These are phyloP conservation scores for Carcina quercana DNA, from an alignment of 2,888 invertebrate species.

Conservation along the genomic window DNA sequence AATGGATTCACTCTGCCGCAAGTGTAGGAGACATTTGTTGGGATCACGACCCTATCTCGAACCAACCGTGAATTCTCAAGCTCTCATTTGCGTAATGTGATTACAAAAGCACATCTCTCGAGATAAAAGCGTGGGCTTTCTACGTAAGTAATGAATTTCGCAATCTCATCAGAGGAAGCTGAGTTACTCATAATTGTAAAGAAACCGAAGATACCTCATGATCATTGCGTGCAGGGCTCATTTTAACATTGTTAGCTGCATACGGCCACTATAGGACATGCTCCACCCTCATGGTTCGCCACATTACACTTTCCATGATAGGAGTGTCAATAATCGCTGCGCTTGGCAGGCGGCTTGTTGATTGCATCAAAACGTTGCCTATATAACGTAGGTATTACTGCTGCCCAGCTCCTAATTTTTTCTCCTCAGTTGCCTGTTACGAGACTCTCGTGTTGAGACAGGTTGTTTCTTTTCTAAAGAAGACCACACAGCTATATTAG, in stretches of 20 bases:
- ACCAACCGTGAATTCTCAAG: conserved; percentile 60
- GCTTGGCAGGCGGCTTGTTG: too few relatives aligned
- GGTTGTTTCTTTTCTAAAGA: too few relatives aligned
- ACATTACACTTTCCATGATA: too few relatives aligned
- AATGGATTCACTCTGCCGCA: conserved; percentile 45
- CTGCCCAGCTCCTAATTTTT: too few relatives aligned
- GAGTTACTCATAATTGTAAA: conserved; percentile 48
- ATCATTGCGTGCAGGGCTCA: not conserved
- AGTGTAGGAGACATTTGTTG: conserved; percentile 59
- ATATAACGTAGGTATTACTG: too few relatives aligned
- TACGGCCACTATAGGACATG: too few relatives aligned
- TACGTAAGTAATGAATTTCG: conserved; percentile 68
- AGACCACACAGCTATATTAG: too few relatives aligned
- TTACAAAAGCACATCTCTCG: conserved; percentile 71
- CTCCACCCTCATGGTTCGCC: too few relatives aligned
- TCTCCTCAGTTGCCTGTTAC: too few relatives aligned
- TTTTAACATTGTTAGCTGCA: not conserved
- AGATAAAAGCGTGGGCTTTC: conserved; percentile 66
- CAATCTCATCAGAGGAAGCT: conserved; percentile 44
- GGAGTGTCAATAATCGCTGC: too few relatives aligned
- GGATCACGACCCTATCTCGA: conserved; percentile 63
- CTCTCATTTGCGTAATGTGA: conserved; percentile 72
- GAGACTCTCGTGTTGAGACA: too few relatives aligned
- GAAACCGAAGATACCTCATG: conserved; percentile 12
- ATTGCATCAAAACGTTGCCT: too few relatives aligned